Evolutionary conservation across 2,797 vertebrate species (phyloP), one percentile per base, ranked within the genome.

Genomic region (Chloroceryle inda): DNA sequence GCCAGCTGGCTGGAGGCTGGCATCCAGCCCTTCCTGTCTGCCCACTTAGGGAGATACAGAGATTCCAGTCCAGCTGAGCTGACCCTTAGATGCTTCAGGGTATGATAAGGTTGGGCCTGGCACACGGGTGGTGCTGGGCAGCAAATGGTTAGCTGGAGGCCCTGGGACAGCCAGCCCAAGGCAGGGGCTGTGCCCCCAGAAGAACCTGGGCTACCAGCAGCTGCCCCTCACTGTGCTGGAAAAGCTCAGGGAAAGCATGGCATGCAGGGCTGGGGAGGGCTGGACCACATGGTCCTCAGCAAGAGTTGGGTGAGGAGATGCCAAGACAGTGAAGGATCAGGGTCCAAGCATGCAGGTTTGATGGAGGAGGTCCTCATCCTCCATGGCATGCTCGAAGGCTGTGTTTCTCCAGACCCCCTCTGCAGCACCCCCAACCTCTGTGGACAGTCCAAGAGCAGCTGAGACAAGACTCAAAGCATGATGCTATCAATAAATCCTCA

Each of bases 341-440:
- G 22, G 50, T 31, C 23, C 55, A 62, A 38, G 23, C 5, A 11
- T 35, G 23, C 62, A 56, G 18, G 11, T 75, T 19, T 71, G 56
- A 33, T 26, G 47, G 71, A 91, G 50, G 35, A 35, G 31, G 22
- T 29, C 24, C 17, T 10, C 63, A 45, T 45, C 20, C 26, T 37
- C 26, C 21, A 11, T 3, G 17, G n/a, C 2, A 1, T 5, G 13
- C 4, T 31, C 11, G 10, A 52, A 40, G 22, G 11, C 59, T 58
- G n/a, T 9, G 9, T 66, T 42, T 77, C 64, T 77, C 52, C 69
- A 53, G 27, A 64, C 4, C 11, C 21, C 13, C 66, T 19, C 29
- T 0, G 3, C 58, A 52, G 49, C 20, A 53, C 3, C 19, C 16
- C 14, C 26, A 24, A n/a, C 6, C 3, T 64, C 52, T 18, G 17